Conservation (phyloP, 2,888 invertebrate species). For the Amitus sp. region DNA sequence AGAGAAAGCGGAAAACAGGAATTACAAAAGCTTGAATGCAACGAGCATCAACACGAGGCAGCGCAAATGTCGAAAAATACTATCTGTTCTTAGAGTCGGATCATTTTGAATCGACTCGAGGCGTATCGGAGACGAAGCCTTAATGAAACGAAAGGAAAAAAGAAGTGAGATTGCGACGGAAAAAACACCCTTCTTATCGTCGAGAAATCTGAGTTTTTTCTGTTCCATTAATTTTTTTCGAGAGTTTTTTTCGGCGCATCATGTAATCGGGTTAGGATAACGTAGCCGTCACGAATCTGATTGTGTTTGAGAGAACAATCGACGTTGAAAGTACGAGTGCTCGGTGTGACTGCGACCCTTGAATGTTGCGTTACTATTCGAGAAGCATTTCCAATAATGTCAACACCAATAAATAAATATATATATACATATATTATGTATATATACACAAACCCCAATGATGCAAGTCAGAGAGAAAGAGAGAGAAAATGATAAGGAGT, state of each 20-base stretch:
- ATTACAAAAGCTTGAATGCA: too few relatives aligned
- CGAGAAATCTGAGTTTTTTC: too few relatives aligned
- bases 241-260: conserved; percentile 43
- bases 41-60: too few relatives aligned
- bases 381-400: conserved; percentile 57
- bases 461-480: background rate
- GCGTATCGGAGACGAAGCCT: conserved; percentile 32
- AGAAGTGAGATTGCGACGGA: conserved; percentile 15
- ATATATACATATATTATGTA: too few relatives aligned
- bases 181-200: too few relatives aligned
- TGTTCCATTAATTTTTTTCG: too few relatives aligned
- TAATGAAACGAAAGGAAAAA: conserved; percentile 15
- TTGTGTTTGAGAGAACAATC: conserved; percentile 30
- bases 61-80: too few relatives aligned
- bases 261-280: conserved; percentile 40
- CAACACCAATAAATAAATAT: conserved; percentile 54
- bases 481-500: conserved; percentile 8
- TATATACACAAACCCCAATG: too few relatives aligned
- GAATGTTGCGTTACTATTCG: conserved; percentile 37
- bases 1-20: too few relatives aligned
- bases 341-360: conserved; percentile 29
- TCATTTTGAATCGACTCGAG: conserved; percentile 35
- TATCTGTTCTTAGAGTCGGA: conserved; percentile 34
- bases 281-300: conserved; percentile 39
- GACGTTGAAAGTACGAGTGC: conserved; percentile 49